phyloP scores from a whole-genome alignment of 2,797 vertebrate genomes.

The Poecilia picta region DNA sequence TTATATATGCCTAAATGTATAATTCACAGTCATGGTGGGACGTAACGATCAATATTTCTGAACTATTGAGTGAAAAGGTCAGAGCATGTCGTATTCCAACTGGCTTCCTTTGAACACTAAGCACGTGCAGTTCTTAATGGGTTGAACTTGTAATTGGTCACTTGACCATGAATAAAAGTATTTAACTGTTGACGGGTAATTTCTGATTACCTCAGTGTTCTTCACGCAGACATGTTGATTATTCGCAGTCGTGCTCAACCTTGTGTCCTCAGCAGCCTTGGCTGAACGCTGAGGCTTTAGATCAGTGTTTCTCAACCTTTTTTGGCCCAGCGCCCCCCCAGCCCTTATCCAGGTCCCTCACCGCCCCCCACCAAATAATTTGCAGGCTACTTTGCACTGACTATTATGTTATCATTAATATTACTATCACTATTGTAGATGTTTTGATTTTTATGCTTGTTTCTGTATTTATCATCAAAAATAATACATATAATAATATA shows the following conservation, averaged over 20 bases:
- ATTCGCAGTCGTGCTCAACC: slow-evolving; percentile 5
- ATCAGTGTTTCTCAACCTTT: too few species aligned
- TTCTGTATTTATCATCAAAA: too few species aligned
- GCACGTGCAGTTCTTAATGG: not conserved
- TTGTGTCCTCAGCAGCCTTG: slow-evolving; percentile 18
- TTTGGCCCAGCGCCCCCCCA: too few species aligned
- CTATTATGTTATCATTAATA: too few species aligned
- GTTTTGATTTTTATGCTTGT: too few species aligned
- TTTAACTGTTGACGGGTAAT: not conserved
- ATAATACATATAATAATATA: too few species aligned
- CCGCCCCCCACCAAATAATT: too few species aligned
- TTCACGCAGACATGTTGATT: slow-evolving; percentile 1
- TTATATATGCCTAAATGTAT: not conserved
- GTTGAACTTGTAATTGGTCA: not conserved
- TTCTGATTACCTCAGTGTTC: slow-evolving; percentile 1
- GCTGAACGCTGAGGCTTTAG: slow-evolving; percentile 24
- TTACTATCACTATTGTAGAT: too few species aligned
- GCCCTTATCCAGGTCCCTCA: too few species aligned
- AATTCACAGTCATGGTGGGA: not conserved
- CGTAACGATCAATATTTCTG: not conserved
- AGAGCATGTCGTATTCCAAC: not conserved
- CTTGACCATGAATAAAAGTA: slow-evolving; percentile 2
- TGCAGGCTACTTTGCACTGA: too few species aligned
- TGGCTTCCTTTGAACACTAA: not conserved
- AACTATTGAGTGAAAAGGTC: not conserved